Percentiles rank a stretch among this genome's conserved stretches.
Conservation (phyloP, 2,888 invertebrate species). For the Eugnorisma glareosa region DNA sequence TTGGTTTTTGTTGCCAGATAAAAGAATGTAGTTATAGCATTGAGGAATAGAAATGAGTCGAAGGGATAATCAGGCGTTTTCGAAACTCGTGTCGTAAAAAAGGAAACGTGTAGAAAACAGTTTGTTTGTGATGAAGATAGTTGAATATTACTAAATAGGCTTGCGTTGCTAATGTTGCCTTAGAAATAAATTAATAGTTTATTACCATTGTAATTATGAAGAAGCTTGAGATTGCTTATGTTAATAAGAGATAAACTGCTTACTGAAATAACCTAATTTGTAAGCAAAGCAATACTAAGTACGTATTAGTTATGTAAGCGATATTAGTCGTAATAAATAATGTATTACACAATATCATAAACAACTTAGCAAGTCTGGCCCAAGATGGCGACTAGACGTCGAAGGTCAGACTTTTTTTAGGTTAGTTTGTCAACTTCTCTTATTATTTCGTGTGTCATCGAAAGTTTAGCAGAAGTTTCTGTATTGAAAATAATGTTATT, state of each 20-base stretch:
- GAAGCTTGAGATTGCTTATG: constrained; percentile 27
- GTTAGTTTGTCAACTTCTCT: constrained; percentile 27
- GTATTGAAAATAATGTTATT: constrained; percentile 16
- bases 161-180: not conserved
- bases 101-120: not conserved
- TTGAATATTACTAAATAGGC: not conserved
- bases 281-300: constrained; percentile 24
- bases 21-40: constrained; percentile 27
- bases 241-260: constrained; percentile 15
- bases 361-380: constrained; percentile 44
- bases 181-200: constrained; percentile 8
- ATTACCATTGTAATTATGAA: constrained; percentile 4
- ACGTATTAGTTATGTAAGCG: constrained; percentile 34
- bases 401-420: constrained; percentile 50
- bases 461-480: constrained; percentile 27
- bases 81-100: not conserved
- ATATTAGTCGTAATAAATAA: constrained; percentile 50
- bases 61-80: constrained; percentile 2
- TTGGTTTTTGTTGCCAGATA: constrained; percentile 40
- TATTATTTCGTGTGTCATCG: constrained; percentile 43
- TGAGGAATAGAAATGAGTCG: constrained; percentile 9
- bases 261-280: constrained; percentile 30
- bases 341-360: constrained; percentile 31
- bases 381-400: constrained; percentile 52
- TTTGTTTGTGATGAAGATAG: not conserved